Conservation (phyloP, 2,113 vertebrate species). For the Poicephalus gulielmi region DNA sequence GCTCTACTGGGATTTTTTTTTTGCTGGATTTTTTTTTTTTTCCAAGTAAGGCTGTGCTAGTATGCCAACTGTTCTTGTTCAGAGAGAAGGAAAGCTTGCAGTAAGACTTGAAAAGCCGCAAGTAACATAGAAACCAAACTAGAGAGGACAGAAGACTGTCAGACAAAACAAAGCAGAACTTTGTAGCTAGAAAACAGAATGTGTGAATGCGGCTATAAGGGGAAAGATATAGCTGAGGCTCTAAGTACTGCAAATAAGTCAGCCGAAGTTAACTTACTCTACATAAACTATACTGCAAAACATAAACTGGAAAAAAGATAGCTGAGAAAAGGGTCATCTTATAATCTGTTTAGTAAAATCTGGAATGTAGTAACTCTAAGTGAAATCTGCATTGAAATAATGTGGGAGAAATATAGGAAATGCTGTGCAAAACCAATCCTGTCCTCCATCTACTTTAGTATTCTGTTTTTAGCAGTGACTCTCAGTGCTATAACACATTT, state of each 20-base stretch:
- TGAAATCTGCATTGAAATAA: not conserved
- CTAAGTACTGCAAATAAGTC: not conserved
- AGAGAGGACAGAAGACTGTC: slow-evolving; percentile 1
- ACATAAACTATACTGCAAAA: not conserved
- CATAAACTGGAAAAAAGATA: not conserved
- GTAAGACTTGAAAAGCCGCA: slow-evolving; percentile 28
- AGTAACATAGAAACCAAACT: not conserved
- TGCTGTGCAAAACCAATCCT: not conserved
- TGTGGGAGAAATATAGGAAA: not conserved
- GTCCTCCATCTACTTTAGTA: not conserved
- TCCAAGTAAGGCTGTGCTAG: not conserved
- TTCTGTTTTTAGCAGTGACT: slow-evolving; percentile 18
- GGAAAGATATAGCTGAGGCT: not conserved
- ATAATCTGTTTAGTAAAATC: slow-evolving; percentile 8
- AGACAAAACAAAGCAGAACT: slow-evolving; percentile 9
- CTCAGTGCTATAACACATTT: not conserved
- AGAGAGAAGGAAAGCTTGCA: not conserved
- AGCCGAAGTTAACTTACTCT: not conserved
- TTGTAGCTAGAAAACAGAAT: not conserved
- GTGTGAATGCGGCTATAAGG: not conserved
- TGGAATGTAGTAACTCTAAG: not conserved
- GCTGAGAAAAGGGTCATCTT: not conserved
- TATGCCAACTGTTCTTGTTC: not conserved
- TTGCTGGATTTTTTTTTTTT: not conserved
- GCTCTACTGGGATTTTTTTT: not conserved